Base-by-base conservation (phyloP, 2,797 vertebrate species). In the Sternotherus odoratus region DNA sequence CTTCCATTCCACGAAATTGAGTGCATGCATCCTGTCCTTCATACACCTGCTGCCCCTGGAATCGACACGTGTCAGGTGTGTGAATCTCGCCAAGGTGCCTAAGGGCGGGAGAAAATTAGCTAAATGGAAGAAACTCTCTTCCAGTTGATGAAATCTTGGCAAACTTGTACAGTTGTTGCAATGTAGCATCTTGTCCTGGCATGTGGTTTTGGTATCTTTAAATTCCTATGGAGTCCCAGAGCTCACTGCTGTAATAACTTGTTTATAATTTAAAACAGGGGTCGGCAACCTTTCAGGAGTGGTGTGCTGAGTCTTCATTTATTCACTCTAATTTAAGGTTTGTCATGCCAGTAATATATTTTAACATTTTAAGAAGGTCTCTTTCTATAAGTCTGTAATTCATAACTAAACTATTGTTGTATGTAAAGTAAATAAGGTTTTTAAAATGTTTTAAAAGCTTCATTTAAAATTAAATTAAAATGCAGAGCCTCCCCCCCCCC, bases 41-140 rank as follows among this genome's bases (percentile, higher is more conserved):
- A 8, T 51, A 66, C 30, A 48, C 24, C 30, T 12, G 24, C 60
- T 83, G 7, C 49, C 16, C 46, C 43, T 84, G n/a, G 72, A 77
- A 19, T 74, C 72, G 3, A 1, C 36, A 4, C 0, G 1, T 36
- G 79, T 78, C 57, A 72, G 0, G 79, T 51, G 8, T 84, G 56
- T 1, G 3, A 6, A 33, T 77, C 49, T 54, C 9, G 77, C 51
- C 39, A 39, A 46, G 33, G 53, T 36, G 0, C 56, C 21, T 46
- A 5, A 33, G 24, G 79, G 72, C 23, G 48, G 72, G 84, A 88
- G 19, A 46, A 80, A 82, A 87, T 10, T 1, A 75, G 26, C 10
- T 92, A 1, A 0, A 30, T 2, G 28, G 72, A 46, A 74, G 39
- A 74, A 46, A 43, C 26, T 43, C 46, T 85, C 84, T 95, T 81